Conservation (phyloP, 1,140 invertebrate genomes). For the Procambarus virginalis region DNA sequence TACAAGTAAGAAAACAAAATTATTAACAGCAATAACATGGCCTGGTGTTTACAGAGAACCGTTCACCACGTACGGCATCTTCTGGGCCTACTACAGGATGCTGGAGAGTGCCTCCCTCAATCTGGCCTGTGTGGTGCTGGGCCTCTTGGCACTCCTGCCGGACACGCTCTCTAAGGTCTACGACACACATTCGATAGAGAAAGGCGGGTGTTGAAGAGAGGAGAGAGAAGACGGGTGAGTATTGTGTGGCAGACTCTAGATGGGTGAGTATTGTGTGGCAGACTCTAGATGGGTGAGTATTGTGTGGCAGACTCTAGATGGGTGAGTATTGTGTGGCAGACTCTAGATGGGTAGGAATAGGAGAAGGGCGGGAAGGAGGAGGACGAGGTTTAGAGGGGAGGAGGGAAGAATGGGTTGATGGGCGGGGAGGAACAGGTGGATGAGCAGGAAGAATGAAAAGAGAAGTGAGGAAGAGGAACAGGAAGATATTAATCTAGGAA, state of each 20-base stretch:
- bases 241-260: no score
- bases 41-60: constrained; percentile 1
- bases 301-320: not conserved
- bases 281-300: not conserved
- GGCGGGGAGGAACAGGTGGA: not conserved
- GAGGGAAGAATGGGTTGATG: not conserved
- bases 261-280: not conserved
- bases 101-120: constrained; percentile 78
- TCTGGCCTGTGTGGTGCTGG: constrained; percentile 78
- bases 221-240: not conserved
- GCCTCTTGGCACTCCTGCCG: constrained; percentile 79
- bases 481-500: no score
- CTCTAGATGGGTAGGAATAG: not conserved
- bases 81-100: constrained; percentile 79
- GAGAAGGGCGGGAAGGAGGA: not conserved
- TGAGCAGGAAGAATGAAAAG: no score
- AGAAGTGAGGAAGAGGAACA: no score
- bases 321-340: not conserved
- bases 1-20: no score
- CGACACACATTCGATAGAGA: not conserved
- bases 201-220: not conserved
- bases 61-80: constrained; percentile 73
- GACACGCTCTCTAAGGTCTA: constrained; percentile 72
- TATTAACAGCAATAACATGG: no score
- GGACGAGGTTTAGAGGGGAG: not conserved